Evolutionary conservation across 2,888 invertebrate species (phyloP), one percentile per base, ranked within the genome.

Genomic region (Scaptomyza flava): DNA sequence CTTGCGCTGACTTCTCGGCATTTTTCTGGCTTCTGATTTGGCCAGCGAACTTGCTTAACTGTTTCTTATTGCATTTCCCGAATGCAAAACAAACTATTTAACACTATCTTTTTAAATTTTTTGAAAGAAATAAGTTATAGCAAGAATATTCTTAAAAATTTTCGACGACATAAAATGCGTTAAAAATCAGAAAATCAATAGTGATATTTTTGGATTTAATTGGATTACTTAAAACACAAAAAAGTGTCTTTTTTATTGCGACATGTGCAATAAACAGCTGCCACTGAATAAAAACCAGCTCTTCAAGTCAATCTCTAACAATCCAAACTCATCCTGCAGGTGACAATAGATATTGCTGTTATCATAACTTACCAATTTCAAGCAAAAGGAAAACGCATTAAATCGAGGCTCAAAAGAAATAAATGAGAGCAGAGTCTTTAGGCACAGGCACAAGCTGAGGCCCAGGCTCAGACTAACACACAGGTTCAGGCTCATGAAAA

Each of bases 301-400:
- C 23, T 45, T n/a, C 38, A 33, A 17, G 51, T 79, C 67, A 65
- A 70, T 80, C 53, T 71, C 34, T 38, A 78, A 71, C 52, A 72
- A 71, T 82, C 53, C n/a, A 45, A 48, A 20, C 30, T 56, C 45
- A 41, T 31, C 11, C 53, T 56, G 80, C 82, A 86, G 82, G 79
- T 81, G 87, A 83, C 79, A 79, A 79, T 83, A 45, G 62, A 56
- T 62, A 70, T 77, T 67, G 48, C 60, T 51, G 77, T 59, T 75
- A 81, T 84, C 87, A 87, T 85, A 85, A 85, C 77, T 82, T 82
- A 84, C 75, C 87, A 72, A 70, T 72, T 73, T 83, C 42, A 46
- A 54, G 53, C 45, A 57, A 33, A 46, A 48, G 45, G n/a, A 63
- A 78, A 73, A 69, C 34, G 27, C 61, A 50, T 61, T 62, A 64